Conservation (phyloP, 1,140 invertebrate genomes). For the Diorhabda carinulata region DNA sequence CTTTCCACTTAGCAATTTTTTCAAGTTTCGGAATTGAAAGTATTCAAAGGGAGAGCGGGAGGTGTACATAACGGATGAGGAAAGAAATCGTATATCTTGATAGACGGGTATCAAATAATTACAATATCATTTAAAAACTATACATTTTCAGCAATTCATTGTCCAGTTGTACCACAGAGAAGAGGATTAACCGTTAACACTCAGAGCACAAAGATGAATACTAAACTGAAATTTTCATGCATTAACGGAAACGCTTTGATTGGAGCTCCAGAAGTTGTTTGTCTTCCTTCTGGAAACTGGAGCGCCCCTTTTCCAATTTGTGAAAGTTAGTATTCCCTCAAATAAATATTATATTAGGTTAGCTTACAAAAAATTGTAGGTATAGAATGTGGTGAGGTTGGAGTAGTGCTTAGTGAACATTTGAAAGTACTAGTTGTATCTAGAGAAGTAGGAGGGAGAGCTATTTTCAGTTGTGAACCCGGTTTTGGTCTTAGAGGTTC, state of each 20-base stretch:
- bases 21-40: too few relatives aligned
- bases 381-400: conserved; percentile 71
- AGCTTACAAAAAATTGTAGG: conserved; percentile 45
- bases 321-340: conserved; percentile 59
- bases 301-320: conserved; percentile 74
- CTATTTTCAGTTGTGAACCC: conserved; percentile 72
- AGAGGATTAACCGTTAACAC: conserved; percentile 67
- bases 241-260: conserved; percentile 78
- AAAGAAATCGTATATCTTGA: too few relatives aligned
- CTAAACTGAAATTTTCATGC: conserved; percentile 70
- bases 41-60: too few relatives aligned
- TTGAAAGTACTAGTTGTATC: conserved; percentile 68
- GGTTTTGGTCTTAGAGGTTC: conserved; percentile 75
- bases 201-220: conserved; percentile 68
- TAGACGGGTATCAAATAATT: too few relatives aligned
- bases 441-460: conserved; percentile 70
- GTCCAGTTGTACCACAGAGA: conserved; percentile 62
- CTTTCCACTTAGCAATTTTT: too few relatives aligned
- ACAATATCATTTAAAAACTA: not conserved
- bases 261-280: conserved; percentile 66
- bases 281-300: conserved; percentile 80
- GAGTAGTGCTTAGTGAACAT: conserved; percentile 50
- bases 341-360: too few relatives aligned
- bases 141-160: conserved; percentile 62
- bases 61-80: too few relatives aligned